Conservation (phyloP, 2,797 vertebrate genomes). For the Poeciliopsis turneri region DNA sequence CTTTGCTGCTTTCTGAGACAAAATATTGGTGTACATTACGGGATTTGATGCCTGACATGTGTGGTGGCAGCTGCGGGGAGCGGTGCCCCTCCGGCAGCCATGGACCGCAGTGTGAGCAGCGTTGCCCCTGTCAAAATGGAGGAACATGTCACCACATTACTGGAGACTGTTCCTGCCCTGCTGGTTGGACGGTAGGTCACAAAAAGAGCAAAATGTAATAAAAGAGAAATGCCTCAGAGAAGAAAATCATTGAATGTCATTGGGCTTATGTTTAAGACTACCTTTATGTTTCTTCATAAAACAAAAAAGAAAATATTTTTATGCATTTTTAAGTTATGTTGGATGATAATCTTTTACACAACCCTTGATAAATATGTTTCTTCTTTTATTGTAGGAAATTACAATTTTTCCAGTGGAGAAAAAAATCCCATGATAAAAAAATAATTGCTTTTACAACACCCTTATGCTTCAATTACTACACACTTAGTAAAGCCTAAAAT, state of each 20-base stretch:
- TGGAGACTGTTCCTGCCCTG: slow-evolving; percentile 93
- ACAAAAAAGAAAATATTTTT: background rate
- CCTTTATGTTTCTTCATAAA: background rate
- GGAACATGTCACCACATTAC: slow-evolving; percentile 97
- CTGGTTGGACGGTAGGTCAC: slow-evolving; percentile 92
- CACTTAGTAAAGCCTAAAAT: background rate
- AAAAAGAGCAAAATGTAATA: slow-evolving; percentile 5
- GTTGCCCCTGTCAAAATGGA: slow-evolving; percentile 97
- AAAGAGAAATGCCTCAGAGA: slow-evolving; percentile 29
- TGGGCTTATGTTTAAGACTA: background rate
- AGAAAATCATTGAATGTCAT: slow-evolving; percentile 6
- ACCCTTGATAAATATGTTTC: background rate
- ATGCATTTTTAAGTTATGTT: background rate
- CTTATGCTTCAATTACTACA: background rate
- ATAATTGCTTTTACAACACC: background rate
- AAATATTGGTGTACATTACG: slow-evolving; percentile 1
- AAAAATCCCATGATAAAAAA: background rate
- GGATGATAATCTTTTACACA: background rate
- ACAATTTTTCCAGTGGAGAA: background rate
- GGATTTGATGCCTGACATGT: slow-evolving; percentile 42
- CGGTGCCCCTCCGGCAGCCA: slow-evolving; percentile 95
- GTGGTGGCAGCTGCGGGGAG: slow-evolving; percentile 89
- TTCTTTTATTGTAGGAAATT: background rate
- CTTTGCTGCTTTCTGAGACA: slow-evolving; percentile 13
- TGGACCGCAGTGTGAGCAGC: slow-evolving; percentile 92